Evolutionary conservation across 2,113 vertebrate species (phyloP), one percentile per base, ranked within the genome.

Genomic region (Chloropsis cyanopogon): DNA sequence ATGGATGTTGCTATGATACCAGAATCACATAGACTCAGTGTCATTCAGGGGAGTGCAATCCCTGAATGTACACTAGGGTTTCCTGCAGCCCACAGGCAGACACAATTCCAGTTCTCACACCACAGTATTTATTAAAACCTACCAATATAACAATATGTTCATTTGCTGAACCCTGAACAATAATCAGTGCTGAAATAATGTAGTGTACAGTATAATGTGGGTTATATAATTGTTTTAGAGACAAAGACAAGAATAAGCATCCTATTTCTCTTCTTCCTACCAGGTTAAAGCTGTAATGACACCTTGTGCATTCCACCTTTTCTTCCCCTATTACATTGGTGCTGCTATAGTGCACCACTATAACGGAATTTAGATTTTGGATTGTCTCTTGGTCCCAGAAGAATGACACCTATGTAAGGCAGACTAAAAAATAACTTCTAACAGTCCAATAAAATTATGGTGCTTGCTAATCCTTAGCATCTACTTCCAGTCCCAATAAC

Each of bases 1-100:
- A 71, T 26, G 23, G 39, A 77, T 60, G 82, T 95, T 96, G 85
- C 93, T 94, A 71, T 83, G 87, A 66, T 90, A 96, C 85, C 64
- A 90, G 47, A 47, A 56, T 78, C 7, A 0, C 2, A 0, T 42
- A 79, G 46, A 47, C 18, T 81, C 1, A 0, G 60, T 81, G 66
- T 88, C 90, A 77, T 73, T 94, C 82, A 83, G 4, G 1, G 39
- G 22, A 86, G 39, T 42, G 66, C 61, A 76, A 31, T 65, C 78
- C 33, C 24, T 80, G 63, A 85, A 60, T 7, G 28, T 92, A 35
- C 54, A 8, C 28, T 42, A 69, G 63, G 84, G 65, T 85, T 91
- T 83, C 68, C 68, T 83, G 68, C 75, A 81, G 66, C 42, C 33
- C 1, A 5, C 50, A 73, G 54, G 35, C 35, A 88, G 50, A 54